Percentiles rank a stretch among this genome's conserved stretches.
phyloP scores from a whole-genome alignment of 2,113 vertebrate species.

The Amblyornis subalaris region DNA sequence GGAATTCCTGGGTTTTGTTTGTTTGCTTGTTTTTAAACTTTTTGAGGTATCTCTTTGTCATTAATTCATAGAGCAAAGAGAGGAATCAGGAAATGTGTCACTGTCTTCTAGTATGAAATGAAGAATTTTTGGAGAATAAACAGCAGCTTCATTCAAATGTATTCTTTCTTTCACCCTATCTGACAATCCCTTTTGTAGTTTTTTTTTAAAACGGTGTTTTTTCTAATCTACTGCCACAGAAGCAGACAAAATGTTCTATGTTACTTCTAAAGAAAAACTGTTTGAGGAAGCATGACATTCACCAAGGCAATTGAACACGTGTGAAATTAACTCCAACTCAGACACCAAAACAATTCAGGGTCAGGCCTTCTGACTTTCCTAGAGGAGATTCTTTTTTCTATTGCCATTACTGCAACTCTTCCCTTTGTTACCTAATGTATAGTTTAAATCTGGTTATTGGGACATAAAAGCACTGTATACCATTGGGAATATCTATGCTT shows the following conservation, averaged over 20 bases:
- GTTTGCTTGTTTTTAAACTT: not conserved
- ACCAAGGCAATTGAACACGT: not conserved
- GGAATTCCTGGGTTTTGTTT: not conserved
- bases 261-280: not conserved
- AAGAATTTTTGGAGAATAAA: not conserved
- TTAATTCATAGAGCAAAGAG: not conserved
- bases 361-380: not conserved
- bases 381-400: not conserved
- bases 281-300: not conserved
- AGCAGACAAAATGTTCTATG: not conserved
- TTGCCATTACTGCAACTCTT: not conserved
- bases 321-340: not conserved
- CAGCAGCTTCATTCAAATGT: not conserved
- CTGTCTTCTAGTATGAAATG: not conserved
- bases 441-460: not conserved
- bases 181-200: fast-evolving
- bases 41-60: not conserved
- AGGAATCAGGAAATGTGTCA: not conserved
- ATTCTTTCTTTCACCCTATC: not conserved
- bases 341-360: not conserved
- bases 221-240: not conserved
- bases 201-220: not conserved
- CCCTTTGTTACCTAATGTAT: not conserved
- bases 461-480: not conserved
- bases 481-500: not conserved